Percentiles rank a stretch among this genome's conserved stretches.
Evolutionary conservation across 2,888 invertebrate genomes (phyloP).

Genomic region (Neocrepidodera transversa): DNA sequence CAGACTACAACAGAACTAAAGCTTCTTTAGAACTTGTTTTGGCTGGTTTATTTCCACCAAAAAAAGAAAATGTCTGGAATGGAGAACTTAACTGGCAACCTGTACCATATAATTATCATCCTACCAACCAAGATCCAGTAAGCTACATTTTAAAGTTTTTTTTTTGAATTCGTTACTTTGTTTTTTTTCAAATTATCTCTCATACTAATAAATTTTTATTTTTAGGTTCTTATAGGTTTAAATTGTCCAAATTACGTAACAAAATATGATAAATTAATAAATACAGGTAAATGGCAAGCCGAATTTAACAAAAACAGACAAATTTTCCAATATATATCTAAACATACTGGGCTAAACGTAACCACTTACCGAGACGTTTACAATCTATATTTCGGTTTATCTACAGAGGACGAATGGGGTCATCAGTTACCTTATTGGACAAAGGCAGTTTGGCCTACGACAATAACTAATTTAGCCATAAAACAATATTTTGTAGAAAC

Average conservation of each 20-base stretch:
- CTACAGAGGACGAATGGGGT: slow-evolving; percentile 65
- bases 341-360: slow-evolving; percentile 63
- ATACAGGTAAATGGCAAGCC: slow-evolving; percentile 54
- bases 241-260: slow-evolving; percentile 43
- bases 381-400: slow-evolving; percentile 67
- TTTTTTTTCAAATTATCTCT: neutral
- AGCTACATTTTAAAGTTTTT: neutral
- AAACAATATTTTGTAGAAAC: slow-evolving; percentile 42
- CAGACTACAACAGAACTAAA: slow-evolving; percentile 74
- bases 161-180: neutral
- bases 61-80: slow-evolving; percentile 17
- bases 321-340: slow-evolving; percentile 62
- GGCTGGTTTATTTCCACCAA: slow-evolving; percentile 73
- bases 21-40: slow-evolving; percentile 73
- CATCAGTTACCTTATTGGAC: slow-evolving; percentile 59
- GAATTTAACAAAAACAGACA: slow-evolving; percentile 59
- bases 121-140: slow-evolving; percentile 49
- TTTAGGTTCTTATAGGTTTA: slow-evolving; percentile 39
- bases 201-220: neutral
- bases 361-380: slow-evolving; percentile 65
- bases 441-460: slow-evolving; percentile 51
- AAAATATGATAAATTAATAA: slow-evolving; percentile 36
- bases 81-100: slow-evolving; percentile 70
- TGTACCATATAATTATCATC: slow-evolving; percentile 73
- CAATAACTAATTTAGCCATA: slow-evolving; percentile 51